Evolutionary conservation across 2,797 vertebrate species (phyloP), one percentile per base, ranked within the genome.

Genomic region (Lacerta viridis): DNA sequence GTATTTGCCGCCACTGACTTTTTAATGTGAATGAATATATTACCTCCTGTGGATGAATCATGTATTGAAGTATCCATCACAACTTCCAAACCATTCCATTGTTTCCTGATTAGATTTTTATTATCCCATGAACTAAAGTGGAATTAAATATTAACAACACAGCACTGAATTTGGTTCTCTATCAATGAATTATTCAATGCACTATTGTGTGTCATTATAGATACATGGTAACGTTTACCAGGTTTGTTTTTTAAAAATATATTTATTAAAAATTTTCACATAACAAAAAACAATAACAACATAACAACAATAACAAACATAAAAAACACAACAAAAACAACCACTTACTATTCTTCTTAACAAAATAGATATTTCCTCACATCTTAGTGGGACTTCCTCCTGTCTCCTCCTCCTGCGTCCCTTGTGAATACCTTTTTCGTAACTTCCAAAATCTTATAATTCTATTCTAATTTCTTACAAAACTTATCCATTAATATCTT

Each of bases 151-250:
- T 80, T 87, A 86, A 64, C 85, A 76, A 43, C n/a, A 29, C 17
- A 86, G 74, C 13, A 82, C 5, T 59, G 72, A 61, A 72, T 83
- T 7, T 43, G 36, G 74, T 90, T 92, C 88, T 85, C 89, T 27
- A 91, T 84, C 85, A 92, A 89, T 93, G 89, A 90, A 93, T 92
- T 82, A 90, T 92, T 93, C 87, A 90, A 88, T 86, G 83, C 85
- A 86, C 25, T 5, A 4, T 68, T 66, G 39, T 27, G 50, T 13
- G 36, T 39, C 27, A 20, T n/a, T 83, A 39, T 75, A 76, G 64
- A 83, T 43, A 75, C 59, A 64, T 46, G 36, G 64, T 39, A 50
- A 76, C 20, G 17, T 20, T 27, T 50, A 77, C 18, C 29, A 64
- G 33, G 11, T 71, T 76, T 33, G 33, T 33, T 33, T 33, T 33